Evolutionary conservation across 2,888 invertebrate genomes (phyloP), one percentile per base, ranked within the genome.

Genomic region (Ornithoptera alexandrae): DNA sequence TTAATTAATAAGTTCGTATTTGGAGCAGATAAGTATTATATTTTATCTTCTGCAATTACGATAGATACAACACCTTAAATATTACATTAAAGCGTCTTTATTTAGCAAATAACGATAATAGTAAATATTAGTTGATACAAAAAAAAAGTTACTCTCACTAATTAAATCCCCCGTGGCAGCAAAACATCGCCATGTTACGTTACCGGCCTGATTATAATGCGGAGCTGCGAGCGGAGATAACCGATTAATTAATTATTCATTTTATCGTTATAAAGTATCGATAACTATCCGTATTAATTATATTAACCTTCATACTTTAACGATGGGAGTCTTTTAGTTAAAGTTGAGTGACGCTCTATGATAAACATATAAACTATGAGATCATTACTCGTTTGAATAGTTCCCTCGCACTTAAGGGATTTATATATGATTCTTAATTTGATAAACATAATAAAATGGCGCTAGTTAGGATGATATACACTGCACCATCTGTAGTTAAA

Each of bases 201-300:
- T 61, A 17, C 69, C 62, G 20, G 61, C 65, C 42, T 58, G 50
- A 60, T 62, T 67, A 70, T 66, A 53, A 67, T 56, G 67, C 56
- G 30, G 58, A n/a, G 63, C 67, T 62, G 69, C 39, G 42, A 53
- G 63, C 39, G 60, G 67, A 67, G 70, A 70, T 70, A 70, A 56
- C 59, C 22, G 60, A 70, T 70, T 70, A 70, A 70, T 70, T 70
- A 70, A 70, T 67, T 70, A 70, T 67, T 67, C 70, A 70, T 70
- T 63, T 64, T 56, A 59, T 66, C 62, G 42, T 67, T 60, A 56
- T 53, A 24, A 60, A 63, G 30, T 67, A 70, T 67, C 67, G 42
- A 60, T 63, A 63, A 64, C 66, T 67, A 67, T 53, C 46, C 53
- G 53, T 63, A 67, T 46, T 66, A 70, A 63, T 56, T 20, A 39